Evolutionary conservation across 2,113 vertebrate species (phyloP).

Genomic region (Phocoena phocoena): DNA sequence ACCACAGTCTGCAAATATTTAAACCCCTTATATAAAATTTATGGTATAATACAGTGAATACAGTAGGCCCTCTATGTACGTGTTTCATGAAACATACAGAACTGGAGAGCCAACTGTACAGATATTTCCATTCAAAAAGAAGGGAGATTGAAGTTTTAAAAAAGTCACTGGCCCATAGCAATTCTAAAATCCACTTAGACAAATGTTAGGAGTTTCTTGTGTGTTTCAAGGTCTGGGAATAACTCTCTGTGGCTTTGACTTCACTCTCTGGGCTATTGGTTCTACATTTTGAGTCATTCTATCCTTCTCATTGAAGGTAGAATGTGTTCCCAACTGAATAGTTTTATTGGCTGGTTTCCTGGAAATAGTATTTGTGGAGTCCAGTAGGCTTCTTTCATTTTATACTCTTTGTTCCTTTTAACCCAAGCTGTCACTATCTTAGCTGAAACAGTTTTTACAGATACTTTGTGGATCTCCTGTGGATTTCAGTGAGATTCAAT

Average conservation of each 20-base stretch:
- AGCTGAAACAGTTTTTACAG: neutral
- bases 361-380: neutral
- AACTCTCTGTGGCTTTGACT: neutral
- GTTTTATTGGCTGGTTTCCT: neutral
- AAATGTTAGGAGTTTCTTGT: neutral
- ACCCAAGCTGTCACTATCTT: neutral
- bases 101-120: neutral
- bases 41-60: too few species aligned
- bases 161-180: neutral
- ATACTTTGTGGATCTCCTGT: neutral
- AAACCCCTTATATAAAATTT: too few species aligned
- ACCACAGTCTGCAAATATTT: too few species aligned
- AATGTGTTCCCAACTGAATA: neutral
- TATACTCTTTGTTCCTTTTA: neutral
- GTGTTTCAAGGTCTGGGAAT: neutral
- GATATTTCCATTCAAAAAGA: neutral
- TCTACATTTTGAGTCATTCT: neutral
- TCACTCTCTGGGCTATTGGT: neutral
- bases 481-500: neutral
- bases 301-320: neutral
- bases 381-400: neutral
- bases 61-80: too few species aligned
- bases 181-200: neutral
- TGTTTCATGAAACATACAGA: too few species aligned
- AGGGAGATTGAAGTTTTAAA: neutral